A percentile compares a stretch with the other conserved stretches of the same genome.
These are phyloP conservation scores for Rhingia campestris DNA, from an alignment of 2,888 invertebrate genomes.

Conservation along the genomic window DNA sequence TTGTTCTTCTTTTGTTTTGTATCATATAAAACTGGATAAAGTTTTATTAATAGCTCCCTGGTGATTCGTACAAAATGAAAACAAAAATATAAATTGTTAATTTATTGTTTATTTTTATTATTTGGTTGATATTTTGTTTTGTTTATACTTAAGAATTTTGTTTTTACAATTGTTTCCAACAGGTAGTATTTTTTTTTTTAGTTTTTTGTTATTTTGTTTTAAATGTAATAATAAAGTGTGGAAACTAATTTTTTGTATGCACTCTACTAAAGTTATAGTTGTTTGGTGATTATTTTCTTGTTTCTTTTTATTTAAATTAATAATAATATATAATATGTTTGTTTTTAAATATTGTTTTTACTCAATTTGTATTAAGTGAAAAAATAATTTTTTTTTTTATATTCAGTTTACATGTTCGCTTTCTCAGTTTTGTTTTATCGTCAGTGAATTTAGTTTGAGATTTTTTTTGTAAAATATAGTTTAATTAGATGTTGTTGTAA, in stretches of 20 bases:
- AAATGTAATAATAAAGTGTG: slow-evolving; percentile 55
- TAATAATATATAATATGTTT: slow-evolving; percentile 49
- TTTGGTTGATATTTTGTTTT: slow-evolving; percentile 21
- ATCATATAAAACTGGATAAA: slow-evolving; percentile 56
- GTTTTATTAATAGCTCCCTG: slow-evolving; percentile 54
- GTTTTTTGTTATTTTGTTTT: slow-evolving; percentile 11
- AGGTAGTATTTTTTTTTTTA: slow-evolving; percentile 15
- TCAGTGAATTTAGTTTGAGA: slow-evolving; percentile 63
- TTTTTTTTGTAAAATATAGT: slow-evolving; percentile 65
- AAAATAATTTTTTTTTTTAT: slow-evolving; percentile 63
- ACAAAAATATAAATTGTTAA: slow-evolving; percentile 14
- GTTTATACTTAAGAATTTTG: slow-evolving; percentile 15
- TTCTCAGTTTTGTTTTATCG: slow-evolving; percentile 50
- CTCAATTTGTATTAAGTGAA: slow-evolving; percentile 69
- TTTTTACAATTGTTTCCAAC: slow-evolving; percentile 31
- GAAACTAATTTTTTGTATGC: slow-evolving; percentile 64
- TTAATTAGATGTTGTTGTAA: slow-evolving; percentile 68
- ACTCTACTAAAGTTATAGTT: slow-evolving; percentile 68
- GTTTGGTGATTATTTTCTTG: slow-evolving; percentile 57
- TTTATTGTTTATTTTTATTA: slow-evolving; percentile 34
- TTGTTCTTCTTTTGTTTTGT: slow-evolving; percentile 42
- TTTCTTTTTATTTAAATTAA: slow-evolving; percentile 54
- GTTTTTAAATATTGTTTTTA: slow-evolving; percentile 55
- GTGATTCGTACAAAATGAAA: slow-evolving; percentile 56
- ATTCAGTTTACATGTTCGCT: slow-evolving; percentile 53